Evolutionary conservation across 2,113 vertebrate species (phyloP).

Genomic region (Grallaria varia): DNA sequence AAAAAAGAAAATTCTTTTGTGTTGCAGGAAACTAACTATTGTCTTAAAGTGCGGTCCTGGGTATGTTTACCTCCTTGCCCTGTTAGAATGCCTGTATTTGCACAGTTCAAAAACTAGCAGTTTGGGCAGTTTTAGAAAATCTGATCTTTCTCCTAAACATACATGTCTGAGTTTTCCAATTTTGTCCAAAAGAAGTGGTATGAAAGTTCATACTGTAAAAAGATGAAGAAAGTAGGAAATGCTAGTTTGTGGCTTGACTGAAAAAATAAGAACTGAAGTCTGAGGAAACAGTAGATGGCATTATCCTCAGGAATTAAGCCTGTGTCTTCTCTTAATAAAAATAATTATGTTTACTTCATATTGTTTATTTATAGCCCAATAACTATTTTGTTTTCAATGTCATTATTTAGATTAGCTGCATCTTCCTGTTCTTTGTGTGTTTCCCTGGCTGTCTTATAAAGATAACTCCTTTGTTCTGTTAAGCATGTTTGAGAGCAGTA

Average conservation of each 20-base stretch:
- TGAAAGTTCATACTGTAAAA: neutral
- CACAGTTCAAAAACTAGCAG: neutral
- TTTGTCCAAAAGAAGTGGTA: neutral
- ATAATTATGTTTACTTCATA: neutral
- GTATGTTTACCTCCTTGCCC: neutral
- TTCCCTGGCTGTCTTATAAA: slow-evolving; percentile 47
- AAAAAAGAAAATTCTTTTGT: slow-evolving; percentile 14
- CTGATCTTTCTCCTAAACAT: neutral
- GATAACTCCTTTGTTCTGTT: slow-evolving; percentile 63
- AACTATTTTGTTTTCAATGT: slow-evolving; percentile 27
- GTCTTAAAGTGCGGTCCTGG: neutral
- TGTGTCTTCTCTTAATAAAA: neutral
- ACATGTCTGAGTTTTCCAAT: neutral
- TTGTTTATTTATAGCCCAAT: slow-evolving; percentile 24
- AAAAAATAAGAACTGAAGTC: neutral
- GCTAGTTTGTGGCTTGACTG: neutral
- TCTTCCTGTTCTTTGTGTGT: slow-evolving; percentile 53
- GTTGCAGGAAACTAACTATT: slow-evolving; percentile 16
- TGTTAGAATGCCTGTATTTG: neutral
- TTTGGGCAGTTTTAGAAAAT: neutral
- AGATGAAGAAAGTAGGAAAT: neutral
- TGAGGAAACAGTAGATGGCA: neutral
- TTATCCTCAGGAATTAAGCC: neutral
- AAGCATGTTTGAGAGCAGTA: slow-evolving; percentile 36
- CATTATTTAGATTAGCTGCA: slow-evolving; percentile 47